phyloP scores from a whole-genome alignment of 2,113 vertebrate genomes.

The Gambusia affinis region DNA sequence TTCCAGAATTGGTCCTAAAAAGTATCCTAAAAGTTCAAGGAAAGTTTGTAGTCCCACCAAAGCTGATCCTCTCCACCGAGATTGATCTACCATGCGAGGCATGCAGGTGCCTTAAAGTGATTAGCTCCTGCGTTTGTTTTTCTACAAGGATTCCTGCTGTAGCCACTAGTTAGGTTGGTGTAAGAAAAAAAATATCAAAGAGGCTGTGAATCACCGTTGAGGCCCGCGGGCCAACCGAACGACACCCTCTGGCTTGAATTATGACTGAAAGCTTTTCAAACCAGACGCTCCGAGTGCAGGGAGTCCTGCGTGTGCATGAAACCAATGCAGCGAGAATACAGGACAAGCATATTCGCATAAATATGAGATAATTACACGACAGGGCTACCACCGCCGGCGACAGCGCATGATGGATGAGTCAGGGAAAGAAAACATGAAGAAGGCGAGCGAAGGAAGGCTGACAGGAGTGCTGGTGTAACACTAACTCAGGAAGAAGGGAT shows the following conservation, averaged over 20 bases:
- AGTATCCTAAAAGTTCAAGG: neutral
- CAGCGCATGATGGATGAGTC: constrained; percentile 78
- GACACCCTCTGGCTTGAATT: constrained; percentile 72
- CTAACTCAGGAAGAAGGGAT: constrained; percentile 69
- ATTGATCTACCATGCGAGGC: constrained; percentile 51
- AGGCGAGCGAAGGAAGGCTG: constrained; percentile 37
- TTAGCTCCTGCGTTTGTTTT: constrained; percentile 41
- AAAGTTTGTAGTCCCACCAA: neutral
- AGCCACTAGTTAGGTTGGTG: constrained; percentile 29
- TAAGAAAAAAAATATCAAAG: constrained; percentile 57
- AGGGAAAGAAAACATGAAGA: constrained; percentile 54
- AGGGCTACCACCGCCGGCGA: constrained; percentile 67
- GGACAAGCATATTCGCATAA: constrained; percentile 71
- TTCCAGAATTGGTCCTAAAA: too few species aligned
- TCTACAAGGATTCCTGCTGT: constrained; percentile 21
- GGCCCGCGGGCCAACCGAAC: constrained; percentile 56
- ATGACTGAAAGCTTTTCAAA: constrained; percentile 61
- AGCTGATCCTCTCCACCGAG: constrained; percentile 44
- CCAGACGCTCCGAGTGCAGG: constrained; percentile 37
- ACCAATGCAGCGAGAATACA: constrained; percentile 26
- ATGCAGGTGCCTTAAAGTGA: constrained; percentile 59
- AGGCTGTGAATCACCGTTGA: constrained; percentile 39
- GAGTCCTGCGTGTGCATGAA: constrained; percentile 57
- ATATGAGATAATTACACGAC: constrained; percentile 78
- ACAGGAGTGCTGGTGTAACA: constrained; percentile 61